A percentile compares a stretch with the other conserved stretches of the same genome.
phyloP scores from a whole-genome alignment of 53 echinoderm and acorn worm species.

The Crossaster papposus region DNA sequence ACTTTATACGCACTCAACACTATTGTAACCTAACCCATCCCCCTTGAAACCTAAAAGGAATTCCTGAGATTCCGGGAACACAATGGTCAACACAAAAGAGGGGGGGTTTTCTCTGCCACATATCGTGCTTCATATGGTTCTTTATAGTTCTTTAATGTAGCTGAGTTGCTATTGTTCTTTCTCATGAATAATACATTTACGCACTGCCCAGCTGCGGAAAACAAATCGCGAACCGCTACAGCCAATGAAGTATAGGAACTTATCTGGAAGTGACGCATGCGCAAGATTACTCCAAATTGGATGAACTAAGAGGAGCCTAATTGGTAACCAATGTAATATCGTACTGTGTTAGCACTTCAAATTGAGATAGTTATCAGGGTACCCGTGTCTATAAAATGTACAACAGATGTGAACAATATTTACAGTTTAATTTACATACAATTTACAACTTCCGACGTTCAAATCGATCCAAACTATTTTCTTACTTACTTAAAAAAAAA shows the following conservation, averaged over 20 bases:
- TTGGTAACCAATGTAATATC: neutral
- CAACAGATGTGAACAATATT: conserved; percentile 44
- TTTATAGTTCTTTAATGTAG: no score
- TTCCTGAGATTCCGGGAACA: no score
- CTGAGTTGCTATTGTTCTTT: neutral
- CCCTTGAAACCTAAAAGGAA: no score
- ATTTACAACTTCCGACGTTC: neutral
- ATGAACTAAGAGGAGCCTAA: neutral
- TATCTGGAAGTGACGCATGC: neutral
- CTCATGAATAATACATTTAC: neutral
- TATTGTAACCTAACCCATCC: no score
- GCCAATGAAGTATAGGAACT: no score
- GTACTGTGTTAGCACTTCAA: neutral
- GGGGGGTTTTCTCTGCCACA: no score
- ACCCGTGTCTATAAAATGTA: conserved; percentile 47
- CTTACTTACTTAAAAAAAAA: neutral
- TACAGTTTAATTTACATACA: conserved; percentile 19
- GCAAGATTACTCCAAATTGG: neutral
- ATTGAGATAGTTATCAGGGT: neutral
- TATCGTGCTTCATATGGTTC: no score
- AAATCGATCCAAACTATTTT: neutral
- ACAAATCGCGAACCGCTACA: no score
- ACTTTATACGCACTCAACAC: no score
- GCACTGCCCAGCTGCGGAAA: no score
- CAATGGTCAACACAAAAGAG: no score